These are phyloP conservation scores for Scaeva pyrastri DNA, from an alignment of 2,888 invertebrate genomes.

Conservation along the genomic window DNA sequence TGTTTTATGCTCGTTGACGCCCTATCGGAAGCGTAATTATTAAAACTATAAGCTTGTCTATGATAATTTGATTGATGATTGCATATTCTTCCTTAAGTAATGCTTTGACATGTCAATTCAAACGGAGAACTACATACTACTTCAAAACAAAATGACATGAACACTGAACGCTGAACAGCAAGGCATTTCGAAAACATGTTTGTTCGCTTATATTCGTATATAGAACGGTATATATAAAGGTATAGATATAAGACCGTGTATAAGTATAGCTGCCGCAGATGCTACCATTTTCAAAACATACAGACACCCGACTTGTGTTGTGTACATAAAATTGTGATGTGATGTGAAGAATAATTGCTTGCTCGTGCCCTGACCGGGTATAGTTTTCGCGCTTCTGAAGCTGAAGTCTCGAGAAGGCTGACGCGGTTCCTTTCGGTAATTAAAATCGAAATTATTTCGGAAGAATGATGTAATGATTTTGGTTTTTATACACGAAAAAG, in stretches of 20 bases:
- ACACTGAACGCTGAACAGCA: too few species aligned
- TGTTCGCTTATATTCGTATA: background rate
- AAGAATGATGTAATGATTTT: constrained; percentile 64
- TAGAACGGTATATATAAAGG: too few species aligned
- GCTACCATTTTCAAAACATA: constrained; percentile 10
- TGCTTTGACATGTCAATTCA: constrained; percentile 41
- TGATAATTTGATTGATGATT: constrained; percentile 52
- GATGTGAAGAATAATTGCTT: constrained; percentile 32
- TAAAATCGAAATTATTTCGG: constrained; percentile 66
- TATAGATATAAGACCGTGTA: too few species aligned
- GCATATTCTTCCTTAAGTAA: constrained; percentile 29
- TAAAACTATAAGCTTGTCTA: constrained; percentile 43
- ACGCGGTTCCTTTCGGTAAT: constrained; percentile 27
- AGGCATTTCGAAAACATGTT: constrained; percentile 26
- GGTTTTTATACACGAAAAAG: background rate
- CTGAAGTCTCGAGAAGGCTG: background rate
- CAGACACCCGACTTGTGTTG: background rate
- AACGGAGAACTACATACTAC: constrained; percentile 23
- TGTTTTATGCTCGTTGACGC: constrained; percentile 22
- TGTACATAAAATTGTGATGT: constrained; percentile 1
- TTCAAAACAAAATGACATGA: constrained; percentile 18
- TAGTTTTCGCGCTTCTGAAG: constrained; percentile 31
- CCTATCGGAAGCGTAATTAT: constrained; percentile 51
- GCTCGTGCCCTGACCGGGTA: constrained; percentile 22
- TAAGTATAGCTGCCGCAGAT: constrained; percentile 24